Percentiles rank a stretch among this genome's conserved stretches.
Conservation (phyloP, 35 echinoderm and acorn worm species). For the Lytechinus variegatus region DNA sequence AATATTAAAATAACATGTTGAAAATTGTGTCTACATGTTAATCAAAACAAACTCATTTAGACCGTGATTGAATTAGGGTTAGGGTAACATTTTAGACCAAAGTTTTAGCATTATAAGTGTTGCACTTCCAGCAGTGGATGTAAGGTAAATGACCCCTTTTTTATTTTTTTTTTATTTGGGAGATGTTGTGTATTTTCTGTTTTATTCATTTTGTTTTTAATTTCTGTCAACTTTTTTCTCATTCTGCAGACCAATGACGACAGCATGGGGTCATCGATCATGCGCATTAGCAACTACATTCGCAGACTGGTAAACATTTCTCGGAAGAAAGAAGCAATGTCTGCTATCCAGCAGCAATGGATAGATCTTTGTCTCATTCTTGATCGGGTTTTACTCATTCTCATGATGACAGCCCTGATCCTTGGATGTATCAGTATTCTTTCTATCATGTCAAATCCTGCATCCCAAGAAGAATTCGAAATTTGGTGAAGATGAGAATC, state of each 20-base stretch:
- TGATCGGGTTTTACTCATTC: slow-evolving; percentile 63
- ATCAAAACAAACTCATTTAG: too few species aligned
- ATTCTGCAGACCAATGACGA: slow-evolving; percentile 27
- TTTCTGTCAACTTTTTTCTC: not conserved
- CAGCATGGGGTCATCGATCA: slow-evolving; percentile 63
- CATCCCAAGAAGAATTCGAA: not conserved
- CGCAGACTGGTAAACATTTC: slow-evolving; percentile 51
- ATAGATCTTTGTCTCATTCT: slow-evolving; percentile 81
- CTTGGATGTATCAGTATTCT: slow-evolving; percentile 39
- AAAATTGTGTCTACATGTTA: too few species aligned
- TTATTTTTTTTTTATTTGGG: not conserved
- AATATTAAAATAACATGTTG: too few species aligned
- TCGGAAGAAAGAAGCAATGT: slow-evolving; percentile 48
- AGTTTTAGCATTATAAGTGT: too few species aligned
- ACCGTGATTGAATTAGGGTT: too few species aligned
- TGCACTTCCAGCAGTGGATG: too few species aligned
- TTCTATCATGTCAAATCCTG: not conserved
- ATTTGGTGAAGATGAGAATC: too few species aligned
- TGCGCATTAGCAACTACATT: slow-evolving; percentile 68
- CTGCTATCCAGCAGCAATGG: slow-evolving; percentile 76
- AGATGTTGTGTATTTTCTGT: not conserved
- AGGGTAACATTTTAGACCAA: too few species aligned
- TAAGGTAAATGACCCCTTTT: not conserved
- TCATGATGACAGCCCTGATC: slow-evolving; percentile 60
- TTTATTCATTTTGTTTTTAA: not conserved